Evolutionary conservation across 1,140 invertebrate species (phyloP), one percentile per base, ranked within the genome.

Genomic region (Leptinotarsa defecta): DNA sequence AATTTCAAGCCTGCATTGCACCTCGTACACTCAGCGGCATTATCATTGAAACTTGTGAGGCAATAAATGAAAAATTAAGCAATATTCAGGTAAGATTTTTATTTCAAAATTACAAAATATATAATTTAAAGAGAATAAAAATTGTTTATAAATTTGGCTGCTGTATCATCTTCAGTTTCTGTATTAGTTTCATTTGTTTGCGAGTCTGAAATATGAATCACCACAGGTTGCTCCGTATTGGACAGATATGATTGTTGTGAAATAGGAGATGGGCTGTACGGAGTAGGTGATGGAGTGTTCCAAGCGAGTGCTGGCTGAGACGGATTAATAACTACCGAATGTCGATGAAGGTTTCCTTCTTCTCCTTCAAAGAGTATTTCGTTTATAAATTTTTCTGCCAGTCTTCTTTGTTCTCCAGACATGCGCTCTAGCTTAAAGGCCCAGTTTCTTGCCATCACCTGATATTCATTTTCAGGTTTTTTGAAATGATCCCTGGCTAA

Each of bases 71-170:
- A 27, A 27, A 52, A 71, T 57, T 71, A 71, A 71, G 17, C 27
- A 68, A 68, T 68, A 68, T 68, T 48, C 67, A 68, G 67, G 67
- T 68, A 68, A 68, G 67, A 43, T 68, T 68, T 68, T 68, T 34
- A 34, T 68, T 68, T 34, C 20, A 68, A 43, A 34, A 24, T 68
- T 68, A 68, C 20, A 68, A 68, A 24, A 68, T 68, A 68, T 68
- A 68, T 34, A 68, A 68, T 43, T 68, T 34, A 34, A 68, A 68
- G 27, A 34, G 20, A 34, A 68, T 17, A 43, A 68, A 68, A 68
- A 68, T 68, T 68, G 20, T 68, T 24, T 68, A 68, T 17, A 43
- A 68, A 68, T 68, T 68, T 68, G 8, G 67, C 67, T 68, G 67
- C 67, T 68, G 67, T 68, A 68, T 24, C 67, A 68, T 13, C 27